Percentiles rank a stretch among this genome's conserved stretches.
Conservation (phyloP, 2,113 vertebrate genomes). For the Grammomys surdaster region DNA sequence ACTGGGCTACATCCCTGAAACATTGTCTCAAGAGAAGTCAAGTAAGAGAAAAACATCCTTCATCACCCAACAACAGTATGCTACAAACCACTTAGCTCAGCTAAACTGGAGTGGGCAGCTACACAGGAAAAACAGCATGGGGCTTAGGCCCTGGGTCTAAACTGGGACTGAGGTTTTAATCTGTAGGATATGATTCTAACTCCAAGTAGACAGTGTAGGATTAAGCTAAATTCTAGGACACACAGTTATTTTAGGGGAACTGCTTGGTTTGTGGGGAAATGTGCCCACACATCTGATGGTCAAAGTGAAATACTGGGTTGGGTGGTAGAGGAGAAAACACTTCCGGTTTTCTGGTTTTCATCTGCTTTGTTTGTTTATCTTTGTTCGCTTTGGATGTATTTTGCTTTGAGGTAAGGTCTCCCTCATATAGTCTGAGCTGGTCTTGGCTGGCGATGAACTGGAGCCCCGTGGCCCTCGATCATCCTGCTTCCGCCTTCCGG, state of each 20-base stretch:
- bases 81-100: background rate
- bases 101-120: background rate
- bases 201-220: background rate
- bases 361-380: too few relatives aligned
- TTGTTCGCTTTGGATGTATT: background rate
- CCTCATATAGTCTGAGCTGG: background rate
- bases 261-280: background rate
- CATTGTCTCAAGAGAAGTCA: background rate
- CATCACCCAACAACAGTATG: background rate
- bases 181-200: background rate
- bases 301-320: background rate
- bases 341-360: background rate
- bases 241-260: background rate
- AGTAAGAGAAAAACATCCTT: background rate
- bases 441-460: background rate
- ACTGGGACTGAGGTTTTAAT: background rate
- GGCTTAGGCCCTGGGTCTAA: background rate
- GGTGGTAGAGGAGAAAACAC: background rate
- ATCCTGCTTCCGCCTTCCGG: background rate
- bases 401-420: background rate
- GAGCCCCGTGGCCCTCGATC: background rate
- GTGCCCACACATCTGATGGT: background rate
- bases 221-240: background rate
- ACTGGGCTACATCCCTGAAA: background rate
- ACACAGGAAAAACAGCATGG: background rate